Evolutionary conservation across 2,113 vertebrate genomes (phyloP), one percentile per base, ranked within the genome.

Genomic region (Nesogale talazaci): DNA sequence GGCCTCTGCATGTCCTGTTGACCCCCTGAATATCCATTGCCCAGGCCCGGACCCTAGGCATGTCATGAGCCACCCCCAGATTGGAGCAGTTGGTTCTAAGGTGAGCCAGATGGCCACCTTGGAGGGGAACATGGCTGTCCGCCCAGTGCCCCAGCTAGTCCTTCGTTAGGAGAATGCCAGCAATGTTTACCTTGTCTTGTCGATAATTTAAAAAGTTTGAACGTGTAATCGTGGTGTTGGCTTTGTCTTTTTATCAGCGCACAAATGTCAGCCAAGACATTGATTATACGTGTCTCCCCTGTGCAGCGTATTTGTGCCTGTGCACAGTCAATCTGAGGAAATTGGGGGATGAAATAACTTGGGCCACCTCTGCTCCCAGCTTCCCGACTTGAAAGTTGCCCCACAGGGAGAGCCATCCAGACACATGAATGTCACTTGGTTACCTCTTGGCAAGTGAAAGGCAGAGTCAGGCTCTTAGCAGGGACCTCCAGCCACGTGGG

Each of bases 261-360:
- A 40, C 75, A 83, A 72, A 87, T 85, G 92, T 95, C 90, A 92
- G 83, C 93, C 89, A 70, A 85, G 81, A 83, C 93, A 92, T 93
- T 90, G 83, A 95, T 95, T 95, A 96, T 92, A 72, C 14, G 22
- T 89, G 84, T 91, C 78, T 85, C 4, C 76, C 52, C 52, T 93
- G 86, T 80, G 88, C 90, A 95, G 91, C 89, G 91, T 91, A 85
- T 69, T 93, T 7, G 10, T 92, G 88, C 83, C 89, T 69, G 22
- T 86, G 94, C 70, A 40, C 69, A 84, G 94, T 59, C 93, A 91
- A 91, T 95, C 90, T 95, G 76, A 89, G 89, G 95, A 97, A 95
- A 90, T 83, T 91, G 93, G 86, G 91, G 95, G 93, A 91, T 90
- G 92, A 91, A 95, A 93, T 95, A 82, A 87, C 87, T 85, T 92